Evolutionary conservation across 92 coral and sea anemone species (phyloP), one percentile per base, ranked within the genome.

Genomic region (Phymanthus crucifer): DNA sequence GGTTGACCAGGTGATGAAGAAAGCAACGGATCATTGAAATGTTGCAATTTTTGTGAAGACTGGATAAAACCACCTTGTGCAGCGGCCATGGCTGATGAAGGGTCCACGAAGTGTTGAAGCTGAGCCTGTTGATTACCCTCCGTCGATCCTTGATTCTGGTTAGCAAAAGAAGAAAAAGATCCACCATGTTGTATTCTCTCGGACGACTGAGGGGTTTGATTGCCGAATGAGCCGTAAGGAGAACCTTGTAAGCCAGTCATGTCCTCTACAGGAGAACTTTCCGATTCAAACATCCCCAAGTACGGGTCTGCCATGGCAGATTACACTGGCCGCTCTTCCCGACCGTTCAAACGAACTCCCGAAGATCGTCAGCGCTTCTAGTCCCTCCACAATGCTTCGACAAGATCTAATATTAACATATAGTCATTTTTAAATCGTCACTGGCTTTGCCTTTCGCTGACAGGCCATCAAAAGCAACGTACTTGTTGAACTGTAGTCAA

Each of bases 41-140:
- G 99, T 77, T 96, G 99, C 52, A 96, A 90, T 83, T 94, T 93
- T 84, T 93, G 99, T 38, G 90, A 91, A 35, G 93, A 81, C 76
- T 91, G 97, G 68, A 86, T 79, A 21, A 78, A 65, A 12, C 73
- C 83, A 40, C 85, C 83, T 76, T 83, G 91, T 21, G 87, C 52
- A 14, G 76, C 71, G 47, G 91, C 34, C 32, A 73, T 83, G 33
- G 94, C 80, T 48, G 97, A n/a, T n/a, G n/a, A 82, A 72, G 91
- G 96, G 81, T 96, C 99, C 66, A 80, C 97, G 61, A 84, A 90
- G 85, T 93, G 92, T 70, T 87, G 94, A 76, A 89, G 87, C 76
- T 86, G 85, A 32, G 57, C 32, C 70, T 88, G 90, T 80, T 93
- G 97, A 80, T 81, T 86, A n/a, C 85, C 27, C 67, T 85, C 89